Conservation (phyloP, 2,797 vertebrate genomes). For the Cebuella pygmaea region DNA sequence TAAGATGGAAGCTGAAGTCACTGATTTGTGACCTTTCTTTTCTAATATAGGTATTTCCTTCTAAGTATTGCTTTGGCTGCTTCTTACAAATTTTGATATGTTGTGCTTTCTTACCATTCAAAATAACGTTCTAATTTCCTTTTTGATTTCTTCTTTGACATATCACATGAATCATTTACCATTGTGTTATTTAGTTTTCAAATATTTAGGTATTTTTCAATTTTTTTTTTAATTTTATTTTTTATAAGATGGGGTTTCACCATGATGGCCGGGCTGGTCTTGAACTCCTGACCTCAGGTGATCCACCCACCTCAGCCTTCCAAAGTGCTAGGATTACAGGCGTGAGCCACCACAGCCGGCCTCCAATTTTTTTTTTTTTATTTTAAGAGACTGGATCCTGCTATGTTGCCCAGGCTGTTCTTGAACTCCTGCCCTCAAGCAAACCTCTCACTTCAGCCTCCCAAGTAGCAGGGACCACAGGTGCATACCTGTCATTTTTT, state of each 20-base stretch:
- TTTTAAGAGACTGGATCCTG: background rate
- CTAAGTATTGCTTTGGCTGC: background rate
- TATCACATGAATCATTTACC: background rate
- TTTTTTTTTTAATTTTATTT: background rate
- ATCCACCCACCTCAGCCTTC: no score
- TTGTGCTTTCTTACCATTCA: background rate
- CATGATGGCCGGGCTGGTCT: no score
- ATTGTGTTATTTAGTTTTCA: background rate
- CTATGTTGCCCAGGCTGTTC: background rate
- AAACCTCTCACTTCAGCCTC: background rate
- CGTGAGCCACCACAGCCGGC: no score
- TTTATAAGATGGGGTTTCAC: no score
- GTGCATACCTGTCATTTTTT: background rate
- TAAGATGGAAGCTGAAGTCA: background rate
- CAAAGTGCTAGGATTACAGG: no score
- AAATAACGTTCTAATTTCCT: background rate
- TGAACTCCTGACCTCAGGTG: no score
- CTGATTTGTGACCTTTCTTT: background rate
- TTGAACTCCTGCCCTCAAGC: background rate
- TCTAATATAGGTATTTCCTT: background rate
- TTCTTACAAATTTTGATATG: background rate
- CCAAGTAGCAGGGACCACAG: background rate
- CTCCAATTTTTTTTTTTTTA: background rate
- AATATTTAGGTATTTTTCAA: background rate
- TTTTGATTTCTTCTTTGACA: background rate